Base-by-base conservation (phyloP, 2,888 invertebrate genomes). In the Eupithecia inturbata region DNA sequence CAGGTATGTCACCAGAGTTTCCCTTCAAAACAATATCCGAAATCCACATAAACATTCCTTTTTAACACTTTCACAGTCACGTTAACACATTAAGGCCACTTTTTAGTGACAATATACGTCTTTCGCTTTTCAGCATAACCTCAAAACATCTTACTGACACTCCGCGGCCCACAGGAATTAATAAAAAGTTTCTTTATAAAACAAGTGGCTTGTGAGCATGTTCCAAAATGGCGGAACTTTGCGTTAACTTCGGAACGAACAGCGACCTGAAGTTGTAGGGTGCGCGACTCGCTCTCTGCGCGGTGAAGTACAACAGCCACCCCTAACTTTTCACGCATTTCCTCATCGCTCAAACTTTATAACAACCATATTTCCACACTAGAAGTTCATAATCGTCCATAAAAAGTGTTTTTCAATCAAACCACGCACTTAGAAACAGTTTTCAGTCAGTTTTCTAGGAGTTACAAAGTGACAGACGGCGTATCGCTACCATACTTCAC, bases 101-200 rank as follows among this genome's bases (percentile, higher is more conserved):
- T 87, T 84, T 82, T 79, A 89, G 89, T 92, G 89, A 91, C 80
- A 84, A 57, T 87, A 85, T 89, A 86, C 88, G 89, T 92, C 89
- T 91, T 88, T 90, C 89, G 89, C 87, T 89, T 91, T 85, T 84
- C 84, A 90, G 86, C 85, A 93, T 95, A 94, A 95, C 95, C 95
- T 94, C 92, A 93, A 94, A 95, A 92, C 94, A 93, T 94, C 93
- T 93, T 92, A 92, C 94, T 93, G 94, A 93, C 92, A 92, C 94
- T 93, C 93, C 93, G 93, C 93, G 94, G 92, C 92, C 94, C 92
- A 94, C 93, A 94, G 93, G 95, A 95, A 95, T 95, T 95, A 95
- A 95, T 95, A 95, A 95, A 95, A 95, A 95, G 95, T 95, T 95
- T 95, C 95, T 95, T 95, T 95, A 94, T 93, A 94, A 95, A 95